Evolutionary conservation across 2,797 vertebrate species (phyloP).

Genomic region (Crocodylus rhombifer): DNA sequence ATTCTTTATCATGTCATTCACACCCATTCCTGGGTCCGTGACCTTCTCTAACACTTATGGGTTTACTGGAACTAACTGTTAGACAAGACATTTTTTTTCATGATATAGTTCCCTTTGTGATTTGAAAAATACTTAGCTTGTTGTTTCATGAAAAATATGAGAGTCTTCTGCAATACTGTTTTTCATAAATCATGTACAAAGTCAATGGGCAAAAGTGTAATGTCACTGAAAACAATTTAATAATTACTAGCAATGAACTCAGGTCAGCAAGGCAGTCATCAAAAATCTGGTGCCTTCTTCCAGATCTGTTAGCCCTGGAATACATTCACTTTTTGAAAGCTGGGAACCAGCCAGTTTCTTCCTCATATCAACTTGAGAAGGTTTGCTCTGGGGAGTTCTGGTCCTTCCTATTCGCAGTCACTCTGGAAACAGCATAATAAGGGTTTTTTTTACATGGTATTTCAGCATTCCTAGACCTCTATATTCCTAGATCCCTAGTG

Average conservation of each 20-base stretch:
- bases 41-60: neutral
- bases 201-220: neutral
- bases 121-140: slow-evolving; percentile 27
- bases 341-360: neutral
- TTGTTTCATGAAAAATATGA: slow-evolving; percentile 29
- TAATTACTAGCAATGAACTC: neutral
- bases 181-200: slow-evolving; percentile 15
- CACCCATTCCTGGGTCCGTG: no score
- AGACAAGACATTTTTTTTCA: slow-evolving; percentile 3
- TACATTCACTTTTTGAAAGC: neutral
- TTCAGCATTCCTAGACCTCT: no score
- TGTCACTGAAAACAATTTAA: neutral
- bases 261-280: no score
- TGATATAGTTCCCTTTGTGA: neutral
- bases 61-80: neutral
- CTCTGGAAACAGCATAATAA: neutral
- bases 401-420: neutral
- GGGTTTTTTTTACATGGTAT: no score
- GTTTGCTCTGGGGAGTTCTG: neutral
- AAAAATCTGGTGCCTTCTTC: no score
- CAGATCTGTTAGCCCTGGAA: neutral
- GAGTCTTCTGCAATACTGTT: slow-evolving; percentile 26
- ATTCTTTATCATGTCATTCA: neutral
- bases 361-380: neutral
- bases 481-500: no score